These are phyloP conservation scores for Orthosia gracilis DNA, from an alignment of 2,888 invertebrate genomes.

Conservation along the genomic window DNA sequence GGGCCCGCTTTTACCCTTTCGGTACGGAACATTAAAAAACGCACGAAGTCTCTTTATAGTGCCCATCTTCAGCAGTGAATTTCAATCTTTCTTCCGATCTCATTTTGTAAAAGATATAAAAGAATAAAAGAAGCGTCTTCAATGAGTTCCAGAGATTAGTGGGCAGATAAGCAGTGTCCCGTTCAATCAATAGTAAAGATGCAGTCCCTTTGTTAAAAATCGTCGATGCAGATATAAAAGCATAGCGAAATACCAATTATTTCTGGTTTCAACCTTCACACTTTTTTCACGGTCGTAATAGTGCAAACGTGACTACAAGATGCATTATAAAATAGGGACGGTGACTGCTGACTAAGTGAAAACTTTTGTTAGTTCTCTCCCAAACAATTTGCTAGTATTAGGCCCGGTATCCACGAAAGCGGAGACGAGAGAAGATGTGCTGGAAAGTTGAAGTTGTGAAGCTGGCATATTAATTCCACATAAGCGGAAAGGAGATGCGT, in stretches of 20 bases:
- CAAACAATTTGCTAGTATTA: slow-evolving; percentile 35
- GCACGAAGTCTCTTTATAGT: slow-evolving; percentile 12
- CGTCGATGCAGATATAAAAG: slow-evolving; percentile 20
- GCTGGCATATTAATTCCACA: no score
- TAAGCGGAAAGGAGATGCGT: no score
- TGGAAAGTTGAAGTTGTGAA: no score
- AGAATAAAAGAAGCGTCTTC: slow-evolving; percentile 50
- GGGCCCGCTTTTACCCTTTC: no score
- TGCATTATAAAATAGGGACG: slow-evolving; percentile 50
- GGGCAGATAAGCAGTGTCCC: slow-evolving; percentile 38
- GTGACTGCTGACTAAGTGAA: slow-evolving; percentile 53
- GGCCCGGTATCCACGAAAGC: no score
- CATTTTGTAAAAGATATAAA: slow-evolving; percentile 27
- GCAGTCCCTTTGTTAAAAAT: slow-evolving; percentile 21
- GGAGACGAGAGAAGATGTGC: no score
- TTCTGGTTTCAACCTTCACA: slow-evolving; percentile 35
- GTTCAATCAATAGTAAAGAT: slow-evolving; percentile 32
- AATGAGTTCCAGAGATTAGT: slow-evolving; percentile 38
- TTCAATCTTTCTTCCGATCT: slow-evolving; percentile 57
- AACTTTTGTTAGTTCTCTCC: slow-evolving; percentile 56
- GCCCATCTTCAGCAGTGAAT: slow-evolving; percentile 20
- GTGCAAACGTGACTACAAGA: slow-evolving; percentile 57
- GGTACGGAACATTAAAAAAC: neutral
- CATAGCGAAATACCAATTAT: slow-evolving; percentile 21
- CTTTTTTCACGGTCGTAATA: slow-evolving; percentile 53